Evolutionary conservation across 2,113 vertebrate species (phyloP).

Genomic region (Xenopus tropicalis): DNA sequence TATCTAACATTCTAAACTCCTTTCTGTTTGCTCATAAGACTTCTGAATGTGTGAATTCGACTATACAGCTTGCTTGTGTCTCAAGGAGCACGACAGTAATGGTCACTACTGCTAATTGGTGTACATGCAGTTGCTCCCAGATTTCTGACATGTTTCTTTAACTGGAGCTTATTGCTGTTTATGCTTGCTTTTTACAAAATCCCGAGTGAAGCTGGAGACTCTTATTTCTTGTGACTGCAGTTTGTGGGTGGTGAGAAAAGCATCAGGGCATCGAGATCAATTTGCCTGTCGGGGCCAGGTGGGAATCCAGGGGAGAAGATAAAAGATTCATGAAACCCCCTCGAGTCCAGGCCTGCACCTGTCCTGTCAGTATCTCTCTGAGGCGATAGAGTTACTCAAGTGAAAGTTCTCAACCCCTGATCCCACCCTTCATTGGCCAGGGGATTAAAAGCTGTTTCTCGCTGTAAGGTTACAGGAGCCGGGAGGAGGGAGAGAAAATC

Average conservation of each 20-base stretch:
- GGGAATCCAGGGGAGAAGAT: neutral
- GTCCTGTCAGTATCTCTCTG: conserved; percentile 5
- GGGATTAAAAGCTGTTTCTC: conserved; percentile 14
- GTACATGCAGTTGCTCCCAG: too few species aligned
- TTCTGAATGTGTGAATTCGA: too few species aligned
- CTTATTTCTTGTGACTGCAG: neutral
- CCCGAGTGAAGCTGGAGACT: too few species aligned
- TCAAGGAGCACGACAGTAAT: too few species aligned
- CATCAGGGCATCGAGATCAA: neutral
- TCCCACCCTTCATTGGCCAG: neutral
- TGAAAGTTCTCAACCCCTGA: neutral
- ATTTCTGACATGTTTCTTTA: too few species aligned
- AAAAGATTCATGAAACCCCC: conserved; percentile 6
- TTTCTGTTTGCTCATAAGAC: too few species aligned
- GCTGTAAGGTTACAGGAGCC: conserved; percentile 3
- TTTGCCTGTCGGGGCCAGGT: conserved; percentile 7
- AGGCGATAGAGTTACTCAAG: conserved; percentile 12
- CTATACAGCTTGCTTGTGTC: too few species aligned
- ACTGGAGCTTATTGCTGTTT: too few species aligned
- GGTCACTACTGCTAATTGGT: too few species aligned
- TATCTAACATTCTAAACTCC: too few species aligned
- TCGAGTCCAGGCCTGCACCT: conserved; percentile 3
- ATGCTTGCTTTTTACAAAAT: too few species aligned
- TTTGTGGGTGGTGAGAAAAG: neutral
- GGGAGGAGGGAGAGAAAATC: conserved; percentile 14